Percentiles rank a stretch among this genome's conserved stretches.
phyloP scores from a whole-genome alignment of 2,113 vertebrate genomes.

The Tor tambroides region DNA sequence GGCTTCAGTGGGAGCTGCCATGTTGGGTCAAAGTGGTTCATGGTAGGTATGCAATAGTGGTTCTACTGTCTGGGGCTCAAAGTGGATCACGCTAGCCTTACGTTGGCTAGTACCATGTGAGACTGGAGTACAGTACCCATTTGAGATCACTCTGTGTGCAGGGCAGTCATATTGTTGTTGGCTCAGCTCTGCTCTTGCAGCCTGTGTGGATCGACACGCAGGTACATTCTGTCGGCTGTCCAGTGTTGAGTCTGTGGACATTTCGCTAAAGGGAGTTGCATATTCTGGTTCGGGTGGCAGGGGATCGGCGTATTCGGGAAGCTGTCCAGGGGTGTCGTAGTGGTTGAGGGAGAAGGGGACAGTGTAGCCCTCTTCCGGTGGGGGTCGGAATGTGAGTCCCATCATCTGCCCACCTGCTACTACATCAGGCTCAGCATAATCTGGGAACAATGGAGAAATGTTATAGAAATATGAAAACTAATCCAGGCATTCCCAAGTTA shows the following conservation, averaged over 20 bases:
- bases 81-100: conserved; percentile 57
- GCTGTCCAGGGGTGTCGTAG: conserved; percentile 77
- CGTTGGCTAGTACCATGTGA: conserved; percentile 28
- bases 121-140: conserved; percentile 72
- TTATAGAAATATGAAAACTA: background rate
- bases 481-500: background rate
- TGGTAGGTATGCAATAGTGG: conserved; percentile 71
- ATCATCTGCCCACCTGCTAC: conserved; percentile 68
- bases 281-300: conserved; percentile 83
- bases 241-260: conserved; percentile 47
- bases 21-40: conserved; percentile 68
- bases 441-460: conserved; percentile 63
- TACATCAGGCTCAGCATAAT: conserved; percentile 81
- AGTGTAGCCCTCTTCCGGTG: conserved; percentile 77
- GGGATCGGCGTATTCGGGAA: conserved; percentile 82
- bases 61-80: conserved; percentile 63
- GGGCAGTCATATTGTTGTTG: conserved; percentile 75
- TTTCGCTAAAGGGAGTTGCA: conserved; percentile 81
- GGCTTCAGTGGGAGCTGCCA: background rate
- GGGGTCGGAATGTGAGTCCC: conserved; percentile 80
- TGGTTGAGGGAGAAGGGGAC: conserved; percentile 77
- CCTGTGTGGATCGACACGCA: conserved; percentile 22
- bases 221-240: conserved; percentile 12
- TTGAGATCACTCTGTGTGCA: conserved; percentile 65
- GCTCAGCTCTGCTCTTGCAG: background rate